Conservation (phyloP, 1,140 invertebrate genomes). For the Drosophila varians region DNA sequence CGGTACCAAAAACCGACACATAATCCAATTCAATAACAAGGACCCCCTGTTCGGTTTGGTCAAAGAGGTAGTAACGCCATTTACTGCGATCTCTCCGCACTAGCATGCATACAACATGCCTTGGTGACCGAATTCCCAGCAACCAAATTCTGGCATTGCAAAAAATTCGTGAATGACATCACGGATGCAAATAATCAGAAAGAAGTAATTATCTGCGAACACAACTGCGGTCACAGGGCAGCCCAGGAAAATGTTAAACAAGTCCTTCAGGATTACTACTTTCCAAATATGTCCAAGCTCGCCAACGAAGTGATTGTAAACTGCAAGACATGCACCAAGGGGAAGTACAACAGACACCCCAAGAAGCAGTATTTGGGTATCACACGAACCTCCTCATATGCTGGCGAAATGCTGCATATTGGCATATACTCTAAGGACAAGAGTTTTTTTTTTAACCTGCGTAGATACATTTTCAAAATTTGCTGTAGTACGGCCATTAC, state of each 20-base stretch:
- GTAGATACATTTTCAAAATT: background rate
- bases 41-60: slow-evolving; percentile 6
- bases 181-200: slow-evolving; percentile 8
- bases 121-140: slow-evolving; percentile 13
- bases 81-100: background rate
- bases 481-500: no score
- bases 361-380: slow-evolving; percentile 17
- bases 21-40: slow-evolving; percentile 12
- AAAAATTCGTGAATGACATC: slow-evolving; percentile 9
- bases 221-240: slow-evolving; percentile 17
- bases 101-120: slow-evolving; percentile 16
- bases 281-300: slow-evolving; percentile 35
- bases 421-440: no score
- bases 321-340: slow-evolving; percentile 21
- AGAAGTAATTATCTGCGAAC: slow-evolving; percentile 18
- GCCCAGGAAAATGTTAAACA: slow-evolving; percentile 36
- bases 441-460: background rate
- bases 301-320: slow-evolving; percentile 26
- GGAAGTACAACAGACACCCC: slow-evolving; percentile 22
- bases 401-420: slow-evolving; percentile 22
- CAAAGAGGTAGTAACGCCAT: slow-evolving; percentile 12
- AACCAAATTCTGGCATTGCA: slow-evolving; percentile 24
- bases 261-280: slow-evolving; percentile 31
- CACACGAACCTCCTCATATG: slow-evolving; percentile 20
- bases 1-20: slow-evolving; percentile 14